phyloP scores from a whole-genome alignment of 1,140 invertebrate species.

The Cotesia glomerata region DNA sequence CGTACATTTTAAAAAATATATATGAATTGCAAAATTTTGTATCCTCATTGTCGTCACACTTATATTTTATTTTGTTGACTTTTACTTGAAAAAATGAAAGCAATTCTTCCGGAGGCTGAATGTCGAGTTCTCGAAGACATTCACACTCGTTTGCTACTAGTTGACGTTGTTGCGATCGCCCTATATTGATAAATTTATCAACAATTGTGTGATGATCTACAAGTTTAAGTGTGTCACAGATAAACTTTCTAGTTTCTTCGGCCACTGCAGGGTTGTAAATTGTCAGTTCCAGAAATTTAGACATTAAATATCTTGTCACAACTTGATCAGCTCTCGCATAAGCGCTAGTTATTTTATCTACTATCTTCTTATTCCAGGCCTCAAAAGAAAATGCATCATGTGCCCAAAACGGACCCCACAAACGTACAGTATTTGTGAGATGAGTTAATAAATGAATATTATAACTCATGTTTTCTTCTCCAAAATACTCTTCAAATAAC shows the following conservation, averaged over 20 bases:
- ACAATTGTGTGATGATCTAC: no score
- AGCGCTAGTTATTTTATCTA: conserved; percentile 20
- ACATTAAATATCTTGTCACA: conserved; percentile 20
- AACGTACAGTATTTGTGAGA: conserved; percentile 17
- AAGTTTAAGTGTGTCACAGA: no score
- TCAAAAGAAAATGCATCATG: conserved; percentile 28
- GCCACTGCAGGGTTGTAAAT: background rate
- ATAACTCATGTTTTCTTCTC: conserved; percentile 16
- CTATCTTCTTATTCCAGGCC: conserved; percentile 27
- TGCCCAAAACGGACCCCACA: conserved; percentile 26
- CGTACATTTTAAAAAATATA: background rate
- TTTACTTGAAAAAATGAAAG: background rate
- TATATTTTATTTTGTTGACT: background rate
- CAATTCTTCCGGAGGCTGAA: background rate
- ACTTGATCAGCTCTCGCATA: conserved; percentile 26
- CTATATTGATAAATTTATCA: background rate
- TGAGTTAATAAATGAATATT: conserved; percentile 35
- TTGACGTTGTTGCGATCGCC: background rate
- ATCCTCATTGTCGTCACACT: background rate
- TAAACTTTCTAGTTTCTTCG: no score
- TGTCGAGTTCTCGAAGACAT: background rate
- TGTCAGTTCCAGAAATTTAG: conserved; percentile 8
- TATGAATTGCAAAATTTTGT: background rate
- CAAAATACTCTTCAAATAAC: conserved; percentile 19
- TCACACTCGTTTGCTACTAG: background rate